Percentiles rank a stretch among this genome's conserved stretches.
Conservation (phyloP, 2,797 vertebrate genomes). For the Neoniphon sammara region DNA sequence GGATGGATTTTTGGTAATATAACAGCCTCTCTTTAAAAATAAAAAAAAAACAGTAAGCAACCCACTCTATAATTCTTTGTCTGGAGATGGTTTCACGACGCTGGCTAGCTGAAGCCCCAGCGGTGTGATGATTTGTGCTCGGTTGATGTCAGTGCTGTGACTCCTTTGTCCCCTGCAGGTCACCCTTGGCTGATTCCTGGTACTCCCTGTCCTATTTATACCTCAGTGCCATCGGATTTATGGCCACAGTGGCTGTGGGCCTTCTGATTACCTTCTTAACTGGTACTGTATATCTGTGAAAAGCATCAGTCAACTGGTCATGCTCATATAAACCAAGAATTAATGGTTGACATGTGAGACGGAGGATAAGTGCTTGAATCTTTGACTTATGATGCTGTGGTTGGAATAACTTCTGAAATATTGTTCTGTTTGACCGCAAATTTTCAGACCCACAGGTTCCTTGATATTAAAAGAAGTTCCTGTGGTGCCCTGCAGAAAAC, state of each 20-base stretch:
- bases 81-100: neutral
- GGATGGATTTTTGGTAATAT: no score
- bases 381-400: slow-evolving; percentile 40
- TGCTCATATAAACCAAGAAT: slow-evolving; percentile 17
- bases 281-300: slow-evolving; percentile 74
- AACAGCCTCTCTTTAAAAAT: no score
- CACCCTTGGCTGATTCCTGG: slow-evolving; percentile 83
- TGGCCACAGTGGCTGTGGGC: slow-evolving; percentile 74
- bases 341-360: slow-evolving; percentile 30
- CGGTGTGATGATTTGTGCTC: slow-evolving; percentile 48
- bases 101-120: neutral
- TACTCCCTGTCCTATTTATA: slow-evolving; percentile 88
- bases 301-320: slow-evolving; percentile 44
- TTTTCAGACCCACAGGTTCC: slow-evolving; percentile 24
- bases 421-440: slow-evolving; percentile 5
- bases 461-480: neutral
- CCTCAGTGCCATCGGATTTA: slow-evolving; percentile 85
- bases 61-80: neutral
- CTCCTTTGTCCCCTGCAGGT: slow-evolving; percentile 72
- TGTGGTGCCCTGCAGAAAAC: slow-evolving; percentile 22
- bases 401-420: slow-evolving; percentile 42
- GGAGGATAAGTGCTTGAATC: slow-evolving; percentile 38
- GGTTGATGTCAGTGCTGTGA: slow-evolving; percentile 30
- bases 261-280: slow-evolving; percentile 84
- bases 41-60: neutral